phyloP scores from a whole-genome alignment of 2,888 invertebrate genomes.

The Crioceris asparagi region DNA sequence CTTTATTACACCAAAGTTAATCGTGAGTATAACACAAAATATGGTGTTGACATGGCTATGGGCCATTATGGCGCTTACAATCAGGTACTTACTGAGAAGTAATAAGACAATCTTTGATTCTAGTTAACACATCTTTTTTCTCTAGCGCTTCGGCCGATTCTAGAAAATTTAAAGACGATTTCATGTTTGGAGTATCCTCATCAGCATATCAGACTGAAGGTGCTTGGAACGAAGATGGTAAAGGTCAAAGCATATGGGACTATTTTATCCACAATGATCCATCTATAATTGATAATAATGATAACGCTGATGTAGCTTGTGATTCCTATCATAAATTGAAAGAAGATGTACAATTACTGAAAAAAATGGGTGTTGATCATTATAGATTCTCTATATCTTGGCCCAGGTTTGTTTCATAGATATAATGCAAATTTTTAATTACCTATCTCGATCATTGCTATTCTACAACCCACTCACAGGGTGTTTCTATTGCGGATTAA shows the following conservation, averaged over 20 bases:
- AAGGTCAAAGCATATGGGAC: constrained; percentile 38
- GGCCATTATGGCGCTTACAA: too few relatives aligned
- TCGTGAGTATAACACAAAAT: too few relatives aligned
- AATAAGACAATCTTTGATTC: too few relatives aligned
- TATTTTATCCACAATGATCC: constrained; percentile 7
- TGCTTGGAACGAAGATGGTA: constrained; percentile 39
- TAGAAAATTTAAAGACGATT: constrained; percentile 24
- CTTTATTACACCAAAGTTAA: too few relatives aligned
- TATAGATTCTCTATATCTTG: constrained; percentile 38
- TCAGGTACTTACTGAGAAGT: too few relatives aligned
- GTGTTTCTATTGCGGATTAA: too few relatives aligned
- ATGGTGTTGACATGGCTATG: too few relatives aligned
- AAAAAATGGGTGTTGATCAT: constrained; percentile 43
- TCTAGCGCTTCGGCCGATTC: too few relatives aligned
- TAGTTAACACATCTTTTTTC: too few relatives aligned
- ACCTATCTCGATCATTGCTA: background rate
- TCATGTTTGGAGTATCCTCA: constrained; percentile 31
- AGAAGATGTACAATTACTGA: constrained; percentile 49
- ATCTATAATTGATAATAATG: constrained; percentile 1
- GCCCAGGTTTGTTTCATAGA: too few relatives aligned
- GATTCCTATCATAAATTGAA: constrained; percentile 55
- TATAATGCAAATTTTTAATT: background rate
- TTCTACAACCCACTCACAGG: too few relatives aligned
- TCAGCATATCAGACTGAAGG: constrained; percentile 35
- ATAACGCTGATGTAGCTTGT: constrained; percentile 52